Base-by-base conservation (phyloP, 1,140 invertebrate species). In the Druon quercuslanigerum region DNA sequence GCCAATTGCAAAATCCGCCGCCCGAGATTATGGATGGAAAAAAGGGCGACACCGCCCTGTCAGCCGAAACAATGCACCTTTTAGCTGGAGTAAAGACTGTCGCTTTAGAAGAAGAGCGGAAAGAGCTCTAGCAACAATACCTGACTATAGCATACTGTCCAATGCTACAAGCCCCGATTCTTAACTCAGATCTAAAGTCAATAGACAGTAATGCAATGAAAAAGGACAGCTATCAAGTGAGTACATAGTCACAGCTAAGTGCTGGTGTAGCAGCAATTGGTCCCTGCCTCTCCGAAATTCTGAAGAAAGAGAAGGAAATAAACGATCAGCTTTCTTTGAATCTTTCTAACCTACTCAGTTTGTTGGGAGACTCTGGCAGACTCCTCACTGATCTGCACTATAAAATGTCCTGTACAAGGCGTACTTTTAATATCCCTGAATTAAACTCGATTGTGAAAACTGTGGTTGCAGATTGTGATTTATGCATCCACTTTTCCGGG, bases 381-480 rank as follows among this genome's bases (percentile, higher is more conserved):
- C 50, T 78, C 12, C 40, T 78, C 13, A 20, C 66, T 1, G 73
- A 78, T 51, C 25, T 78, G 12, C 77, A 78, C 51, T 40, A 78
- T 54, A 56, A 50, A 14, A 71, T 78, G 40, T 78, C 73, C 1
- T 50, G 70, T 46, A 71, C 77, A n/a, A 74, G 73, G 16, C 60
- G 51, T 19, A 51, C 54, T 9, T 74, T 71, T 17, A 74, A 75
- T 14, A 71, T 46, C 3, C 72, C 73, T 51, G 20, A 33, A 11
- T 50, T 75, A 20, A 75, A 74, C 51, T 17, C 33, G 25, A 74
- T 78, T 12, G 77, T 75, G 6, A 74, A 54, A 52, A 57, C 4
- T 16, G 50, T 78, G 4, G 72, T 57, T 19, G 60, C 74, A 1
- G 60, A 78, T n/a, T n/a, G 1, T 71, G 72, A n/a, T 11, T 40